These are phyloP conservation scores for Micromesistius poutassou DNA, from an alignment of 2,797 vertebrate species.

Conservation along the genomic window DNA sequence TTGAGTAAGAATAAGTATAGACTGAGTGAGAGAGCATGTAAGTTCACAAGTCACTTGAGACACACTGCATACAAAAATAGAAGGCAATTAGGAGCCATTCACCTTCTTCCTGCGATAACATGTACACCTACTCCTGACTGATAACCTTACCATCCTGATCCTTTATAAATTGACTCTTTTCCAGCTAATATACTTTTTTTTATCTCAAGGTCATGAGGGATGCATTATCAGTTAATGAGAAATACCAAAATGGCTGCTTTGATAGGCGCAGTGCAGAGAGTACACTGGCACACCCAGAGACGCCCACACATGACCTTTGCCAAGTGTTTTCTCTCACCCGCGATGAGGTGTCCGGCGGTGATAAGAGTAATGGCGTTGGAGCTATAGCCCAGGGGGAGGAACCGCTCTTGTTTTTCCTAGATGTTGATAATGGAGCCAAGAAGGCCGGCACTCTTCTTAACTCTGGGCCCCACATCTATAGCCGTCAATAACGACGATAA, in stretches of 20 bases:
- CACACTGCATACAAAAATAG: slow-evolving; percentile 7
- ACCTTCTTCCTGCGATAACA: slow-evolving; percentile 50
- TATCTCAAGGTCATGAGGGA: slow-evolving; percentile 74
- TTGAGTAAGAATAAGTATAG: not conserved
- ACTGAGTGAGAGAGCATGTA: not conserved
- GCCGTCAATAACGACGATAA: slow-evolving; percentile 51
- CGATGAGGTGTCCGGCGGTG: slow-evolving; percentile 66
- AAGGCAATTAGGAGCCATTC: slow-evolving; percentile 45
- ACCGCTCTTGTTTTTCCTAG: slow-evolving; percentile 41
- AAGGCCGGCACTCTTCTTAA: slow-evolving; percentile 39
- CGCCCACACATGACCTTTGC: slow-evolving; percentile 73
- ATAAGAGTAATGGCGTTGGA: slow-evolving; percentile 76
- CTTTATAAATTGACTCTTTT: slow-evolving; percentile 65
- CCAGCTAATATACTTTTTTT: slow-evolving; percentile 68
- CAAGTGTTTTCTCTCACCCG: slow-evolving; percentile 52
- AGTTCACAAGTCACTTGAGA: not conserved
- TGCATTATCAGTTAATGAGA: slow-evolving; percentile 78
- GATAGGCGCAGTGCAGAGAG: slow-evolving; percentile 41
- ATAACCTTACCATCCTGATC: slow-evolving; percentile 67
- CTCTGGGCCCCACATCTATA: slow-evolving; percentile 58
- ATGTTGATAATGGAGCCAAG: not conserved
- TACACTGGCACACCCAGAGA: slow-evolving; percentile 64
- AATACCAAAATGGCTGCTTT: slow-evolving; percentile 64
- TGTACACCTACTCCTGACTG: slow-evolving; percentile 45
- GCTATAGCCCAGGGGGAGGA: slow-evolving; percentile 57